phyloP scores from a whole-genome alignment of 2,888 invertebrate species.

The Drosophila neoperkinsi region DNA sequence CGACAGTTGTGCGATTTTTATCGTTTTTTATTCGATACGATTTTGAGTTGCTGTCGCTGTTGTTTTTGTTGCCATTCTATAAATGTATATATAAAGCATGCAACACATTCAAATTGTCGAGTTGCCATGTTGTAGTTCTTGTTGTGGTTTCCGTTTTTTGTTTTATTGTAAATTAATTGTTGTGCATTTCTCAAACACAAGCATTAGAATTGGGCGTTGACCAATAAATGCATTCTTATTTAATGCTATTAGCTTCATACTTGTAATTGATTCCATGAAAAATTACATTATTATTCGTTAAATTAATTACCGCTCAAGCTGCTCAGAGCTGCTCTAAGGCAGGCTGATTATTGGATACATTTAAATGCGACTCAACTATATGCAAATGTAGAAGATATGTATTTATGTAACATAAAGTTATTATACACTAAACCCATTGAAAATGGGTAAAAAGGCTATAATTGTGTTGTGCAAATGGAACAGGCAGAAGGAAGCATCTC shows the following conservation, averaged over 20 bases:
- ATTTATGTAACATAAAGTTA: background rate
- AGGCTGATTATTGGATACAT: background rate
- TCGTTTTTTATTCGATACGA: conserved; percentile 54
- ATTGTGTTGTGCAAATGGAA: background rate
- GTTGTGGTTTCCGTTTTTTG: conserved; percentile 15
- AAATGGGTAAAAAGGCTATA: background rate
- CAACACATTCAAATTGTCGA: conserved; percentile 55
- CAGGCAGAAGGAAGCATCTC: background rate
- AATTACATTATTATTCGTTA: conserved; percentile 4
- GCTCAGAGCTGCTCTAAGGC: background rate
- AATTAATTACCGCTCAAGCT: conserved; percentile 1
- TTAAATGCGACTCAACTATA: background rate
- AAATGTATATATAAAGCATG: conserved; percentile 22
- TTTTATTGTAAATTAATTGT: conserved; percentile 68
- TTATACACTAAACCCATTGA: background rate
- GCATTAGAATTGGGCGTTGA: conserved; percentile 68
- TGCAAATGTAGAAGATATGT: background rate
- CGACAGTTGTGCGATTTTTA: conserved; percentile 69
- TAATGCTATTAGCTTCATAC: conserved; percentile 34
- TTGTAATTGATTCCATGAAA: conserved; percentile 32
- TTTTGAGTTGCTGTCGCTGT: conserved; percentile 24
- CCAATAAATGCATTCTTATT: conserved; percentile 64
- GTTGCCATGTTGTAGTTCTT: conserved; percentile 11
- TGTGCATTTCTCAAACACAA: conserved; percentile 59
- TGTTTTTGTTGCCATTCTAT: conserved; percentile 12